Percentiles rank a stretch among this genome's conserved stretches.
These are phyloP conservation scores for Barypeithes pellucidus DNA, from an alignment of 2,888 invertebrate genomes.

Conservation along the genomic window DNA sequence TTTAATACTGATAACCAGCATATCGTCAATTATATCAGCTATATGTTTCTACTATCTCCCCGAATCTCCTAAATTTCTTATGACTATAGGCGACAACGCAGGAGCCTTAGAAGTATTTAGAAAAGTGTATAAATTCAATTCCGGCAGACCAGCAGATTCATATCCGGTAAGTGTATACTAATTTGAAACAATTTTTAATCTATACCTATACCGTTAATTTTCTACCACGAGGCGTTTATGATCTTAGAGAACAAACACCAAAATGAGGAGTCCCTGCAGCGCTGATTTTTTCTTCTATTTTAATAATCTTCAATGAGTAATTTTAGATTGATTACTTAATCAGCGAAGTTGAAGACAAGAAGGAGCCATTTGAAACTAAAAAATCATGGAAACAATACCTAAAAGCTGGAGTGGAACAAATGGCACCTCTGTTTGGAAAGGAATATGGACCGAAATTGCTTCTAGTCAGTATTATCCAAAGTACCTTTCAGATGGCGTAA, in stretches of 20 bases:
- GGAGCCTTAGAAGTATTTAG: constrained; percentile 78
- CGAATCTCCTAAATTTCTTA: constrained; percentile 85
- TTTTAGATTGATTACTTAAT: constrained; percentile 65
- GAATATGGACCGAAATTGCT: constrained; percentile 76
- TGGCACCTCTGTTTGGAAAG: constrained; percentile 77
- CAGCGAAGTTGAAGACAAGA: constrained; percentile 58
- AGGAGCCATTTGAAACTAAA: constrained; percentile 55
- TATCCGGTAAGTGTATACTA: constrained; percentile 75
- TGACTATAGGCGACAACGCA: constrained; percentile 78
- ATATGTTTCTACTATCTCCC: constrained; percentile 76
- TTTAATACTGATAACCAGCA: constrained; percentile 74
- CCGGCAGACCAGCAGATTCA: constrained; percentile 74
- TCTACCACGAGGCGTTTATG: no score
- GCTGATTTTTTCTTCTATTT: no score
- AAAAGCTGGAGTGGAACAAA: constrained; percentile 75
- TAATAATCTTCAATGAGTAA: not conserved
- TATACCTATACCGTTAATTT: not conserved
- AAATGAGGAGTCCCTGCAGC: no score
- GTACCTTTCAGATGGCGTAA: constrained; percentile 74
- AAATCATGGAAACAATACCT: constrained; percentile 70
- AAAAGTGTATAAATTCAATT: constrained; percentile 78
- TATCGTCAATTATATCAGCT: constrained; percentile 80
- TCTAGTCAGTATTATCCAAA: constrained; percentile 68
- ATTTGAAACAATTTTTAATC: not conserved
- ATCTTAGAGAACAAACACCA: no score